Evolutionary conservation across 2,888 invertebrate genomes (phyloP), one percentile per base, ranked within the genome.

Genomic region (Hermaeophaga mercurialis): DNA sequence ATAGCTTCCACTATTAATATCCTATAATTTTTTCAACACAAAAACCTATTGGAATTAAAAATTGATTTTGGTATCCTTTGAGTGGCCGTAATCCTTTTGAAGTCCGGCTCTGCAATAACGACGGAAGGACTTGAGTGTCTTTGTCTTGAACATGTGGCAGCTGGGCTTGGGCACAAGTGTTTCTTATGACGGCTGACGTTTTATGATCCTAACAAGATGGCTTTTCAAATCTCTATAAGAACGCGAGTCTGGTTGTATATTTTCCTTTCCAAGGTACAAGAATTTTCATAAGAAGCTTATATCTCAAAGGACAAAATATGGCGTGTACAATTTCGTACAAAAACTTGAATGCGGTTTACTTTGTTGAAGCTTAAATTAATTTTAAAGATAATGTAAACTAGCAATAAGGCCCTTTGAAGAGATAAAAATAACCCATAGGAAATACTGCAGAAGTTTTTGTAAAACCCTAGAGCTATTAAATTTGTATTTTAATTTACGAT

Each of bases 151-250:
- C 47, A 54, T 57, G 64, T 62, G 64, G 58, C 64, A 62, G 64
- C 61, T 64, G 64, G 56, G 41, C 59, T n/a, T 38, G 54, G 48
- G 54, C 59, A 54, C 64, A 56, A 58, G 59, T 64, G 62, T 60
- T 54, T 38, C 59, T 61, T 64, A 64, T 64, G 58, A 58, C 59
- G 56, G 43, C 62, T 56, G 58, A 54, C 56, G 54, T 62, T 64
- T 64, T 64, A 64, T 64, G 64, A 58, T 48, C 58, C 50, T 53
- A 60, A 59, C 58, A 60, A 60, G 58, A 64, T 59, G 62, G 57
- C 60, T 58, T 59, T 55, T 56, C 59, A 46, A 56, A 54, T 61
- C 59, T 57, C 58, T 57, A 46, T 56, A 43, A 50, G 50, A 50
- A 50, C 33, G 46, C 46, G 46, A 46, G 46, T 46, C 31, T 33